Evolutionary conservation across 92 coral and sea anemone species (phyloP).

Genomic region (Epizoanthus scotinus): DNA sequence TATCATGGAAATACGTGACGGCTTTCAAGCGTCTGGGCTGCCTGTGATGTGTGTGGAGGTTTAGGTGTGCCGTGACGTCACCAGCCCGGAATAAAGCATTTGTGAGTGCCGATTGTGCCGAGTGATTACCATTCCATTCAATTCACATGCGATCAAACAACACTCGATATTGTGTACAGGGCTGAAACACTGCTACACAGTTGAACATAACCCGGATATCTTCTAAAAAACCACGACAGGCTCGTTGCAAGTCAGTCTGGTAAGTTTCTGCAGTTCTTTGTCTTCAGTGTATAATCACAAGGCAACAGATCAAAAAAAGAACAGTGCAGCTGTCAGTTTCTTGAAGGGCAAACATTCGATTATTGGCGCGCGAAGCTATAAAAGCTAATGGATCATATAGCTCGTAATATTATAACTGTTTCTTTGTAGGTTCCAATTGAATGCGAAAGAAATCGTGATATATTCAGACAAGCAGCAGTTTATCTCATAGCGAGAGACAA

Average conservation of each 20-base stretch:
- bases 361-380: slow-evolving; percentile 21
- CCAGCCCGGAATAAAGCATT: slow-evolving; percentile 44
- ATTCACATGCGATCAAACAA: slow-evolving; percentile 31
- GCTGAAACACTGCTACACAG: not conserved
- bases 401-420: not conserved
- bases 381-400: slow-evolving; percentile 1
- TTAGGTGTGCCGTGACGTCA: slow-evolving; percentile 73
- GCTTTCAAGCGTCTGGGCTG: not conserved
- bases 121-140: slow-evolving; percentile 31
- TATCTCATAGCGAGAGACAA: not conserved
- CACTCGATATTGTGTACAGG: slow-evolving; percentile 2
- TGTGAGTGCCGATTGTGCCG: slow-evolving; percentile 18
- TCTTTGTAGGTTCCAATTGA: not conserved
- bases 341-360: not conserved
- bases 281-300: not conserved
- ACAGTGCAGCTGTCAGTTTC: slow-evolving; percentile 35
- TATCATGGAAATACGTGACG: not conserved
- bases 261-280: slow-evolving; percentile 17
- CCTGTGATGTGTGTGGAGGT: slow-evolving; percentile 18
- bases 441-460: not conserved
- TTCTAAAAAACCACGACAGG: slow-evolving; percentile 18
- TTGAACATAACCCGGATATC: slow-evolving; percentile 9
- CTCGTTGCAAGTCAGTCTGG: slow-evolving; percentile 9
- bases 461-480: not conserved
- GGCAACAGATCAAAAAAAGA: slow-evolving; percentile 16